Base-by-base conservation (phyloP, 2,113 vertebrate species). In the Isurus oxyrinchus region DNA sequence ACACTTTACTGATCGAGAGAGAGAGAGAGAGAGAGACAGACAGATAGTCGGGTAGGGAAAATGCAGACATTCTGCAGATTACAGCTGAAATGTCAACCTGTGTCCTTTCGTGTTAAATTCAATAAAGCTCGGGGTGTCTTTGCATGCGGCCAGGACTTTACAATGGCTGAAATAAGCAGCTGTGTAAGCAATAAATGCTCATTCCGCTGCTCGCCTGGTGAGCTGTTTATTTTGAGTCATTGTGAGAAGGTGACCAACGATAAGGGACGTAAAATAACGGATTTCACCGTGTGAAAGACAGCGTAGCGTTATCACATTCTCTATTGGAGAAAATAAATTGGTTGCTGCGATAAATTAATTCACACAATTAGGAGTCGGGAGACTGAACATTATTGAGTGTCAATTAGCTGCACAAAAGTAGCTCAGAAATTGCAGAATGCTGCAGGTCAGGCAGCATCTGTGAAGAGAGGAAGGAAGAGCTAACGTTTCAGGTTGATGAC, bases 11-110 rank as follows among this genome's bases (percentile, higher is more conserved):
- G 87, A 8, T 35, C 16, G 49, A 93, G 55, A 63, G n/a, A 63
- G 31, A 63, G 13, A 63, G 63, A 66, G 63, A 66, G 16, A 66
- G 44, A 49, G 44, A 49, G 44, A 49, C 0, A 49, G 44, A 49
- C 44, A 49, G 44, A 49, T 49, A 49, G 44, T 49, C 53, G 3
- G 57, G 4, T 27, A 27, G 14, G 19, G 19, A 63, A 87, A 23
- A 40, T 35, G 90, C 90, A 61, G 90, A 63, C 35, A 61, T 40
- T 61, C 16, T 93, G 31, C 90, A 94, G 90, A 94, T 94, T 94
- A 40, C 59, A 63, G 59, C 90, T 21, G 35, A 21, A 94, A 63
- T 63, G 59, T 23, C 59, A 40, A 23, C 19, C n/a, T 5, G 16
- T 23, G 59, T 40, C 90, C 59, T 40, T 94, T 61, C 66, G 59